phyloP scores from a whole-genome alignment of 2,888 invertebrate species.

The Cephus runcator region DNA sequence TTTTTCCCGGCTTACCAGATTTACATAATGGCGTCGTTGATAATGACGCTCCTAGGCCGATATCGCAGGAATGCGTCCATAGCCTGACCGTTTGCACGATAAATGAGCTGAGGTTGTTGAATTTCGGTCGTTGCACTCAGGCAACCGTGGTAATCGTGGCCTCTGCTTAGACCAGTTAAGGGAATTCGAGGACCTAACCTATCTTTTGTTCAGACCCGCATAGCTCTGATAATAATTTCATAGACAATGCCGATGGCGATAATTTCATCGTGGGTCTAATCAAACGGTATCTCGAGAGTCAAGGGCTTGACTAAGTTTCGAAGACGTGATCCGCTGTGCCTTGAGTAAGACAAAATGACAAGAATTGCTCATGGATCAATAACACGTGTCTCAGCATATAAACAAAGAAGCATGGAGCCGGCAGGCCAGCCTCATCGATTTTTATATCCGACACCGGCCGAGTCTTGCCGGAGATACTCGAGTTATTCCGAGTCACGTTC shows the following conservation, averaged over 20 bases:
- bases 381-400: conserved; percentile 49
- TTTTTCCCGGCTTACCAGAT: not conserved
- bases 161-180: not conserved
- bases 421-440: conserved; percentile 44
- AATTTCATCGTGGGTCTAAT: not conserved
- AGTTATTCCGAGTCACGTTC: conserved; percentile 35
- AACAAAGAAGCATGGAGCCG: conserved; percentile 62
- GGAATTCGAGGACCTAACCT: not conserved
- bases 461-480: conserved; percentile 12
- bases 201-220: not conserved
- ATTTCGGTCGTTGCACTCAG: not conserved
- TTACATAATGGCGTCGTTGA: not conserved
- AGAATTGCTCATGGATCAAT: conserved; percentile 33
- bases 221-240: not conserved
- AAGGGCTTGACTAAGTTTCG: not conserved
- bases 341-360: not conserved
- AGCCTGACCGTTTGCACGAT: not conserved
- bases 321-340: not conserved
- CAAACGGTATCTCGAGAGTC: not conserved
- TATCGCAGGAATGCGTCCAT: not conserved
- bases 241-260: not conserved
- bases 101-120: not conserved
- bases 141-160: not conserved
- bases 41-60: not conserved
- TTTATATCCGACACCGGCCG: conserved; percentile 30